Conservation (phyloP, 2,888 invertebrate species). For the Meiosimyza decipiens region DNA sequence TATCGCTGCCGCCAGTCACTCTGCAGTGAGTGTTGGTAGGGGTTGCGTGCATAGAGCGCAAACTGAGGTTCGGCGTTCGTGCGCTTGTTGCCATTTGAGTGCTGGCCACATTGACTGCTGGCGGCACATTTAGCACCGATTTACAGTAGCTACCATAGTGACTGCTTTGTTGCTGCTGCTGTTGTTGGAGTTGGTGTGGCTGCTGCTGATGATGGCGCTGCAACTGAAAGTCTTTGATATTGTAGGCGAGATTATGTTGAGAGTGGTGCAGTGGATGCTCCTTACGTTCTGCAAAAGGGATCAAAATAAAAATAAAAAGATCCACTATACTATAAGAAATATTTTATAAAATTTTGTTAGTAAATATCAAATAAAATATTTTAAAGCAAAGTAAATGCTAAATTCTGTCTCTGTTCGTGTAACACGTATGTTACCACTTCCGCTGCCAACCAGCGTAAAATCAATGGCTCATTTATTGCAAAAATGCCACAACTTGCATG, state of each 20-base stretch:
- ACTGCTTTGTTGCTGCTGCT: constrained; percentile 39
- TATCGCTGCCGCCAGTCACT: too few species aligned
- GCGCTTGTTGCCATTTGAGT: constrained; percentile 58
- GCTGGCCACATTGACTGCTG: constrained; percentile 55
- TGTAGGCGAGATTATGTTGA: constrained; percentile 56
- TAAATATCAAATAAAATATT: neutral
- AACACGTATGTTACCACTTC: too few species aligned
- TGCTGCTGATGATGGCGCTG: constrained; percentile 43
- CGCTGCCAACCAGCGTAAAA: too few species aligned
- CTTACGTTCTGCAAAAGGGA: constrained; percentile 55
- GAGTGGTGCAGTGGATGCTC: constrained; percentile 53
- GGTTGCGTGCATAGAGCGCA: constrained; percentile 49
- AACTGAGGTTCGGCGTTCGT: constrained; percentile 41
- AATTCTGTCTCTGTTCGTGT: too few species aligned
- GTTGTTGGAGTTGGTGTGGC: constrained; percentile 31
- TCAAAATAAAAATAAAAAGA: too few species aligned
- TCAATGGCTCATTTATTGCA: neutral
- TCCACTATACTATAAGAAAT: too few species aligned
- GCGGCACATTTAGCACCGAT: constrained; percentile 57
- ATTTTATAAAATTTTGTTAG: constrained; percentile 11
- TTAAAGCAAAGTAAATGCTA: too few species aligned
- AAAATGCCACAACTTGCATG: neutral
- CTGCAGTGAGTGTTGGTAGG: too few species aligned
- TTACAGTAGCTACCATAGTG: constrained; percentile 44
- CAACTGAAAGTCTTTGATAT: constrained; percentile 45